Evolutionary conservation across 2,888 invertebrate species (phyloP).

Genomic region (Lycaena phlaeas): DNA sequence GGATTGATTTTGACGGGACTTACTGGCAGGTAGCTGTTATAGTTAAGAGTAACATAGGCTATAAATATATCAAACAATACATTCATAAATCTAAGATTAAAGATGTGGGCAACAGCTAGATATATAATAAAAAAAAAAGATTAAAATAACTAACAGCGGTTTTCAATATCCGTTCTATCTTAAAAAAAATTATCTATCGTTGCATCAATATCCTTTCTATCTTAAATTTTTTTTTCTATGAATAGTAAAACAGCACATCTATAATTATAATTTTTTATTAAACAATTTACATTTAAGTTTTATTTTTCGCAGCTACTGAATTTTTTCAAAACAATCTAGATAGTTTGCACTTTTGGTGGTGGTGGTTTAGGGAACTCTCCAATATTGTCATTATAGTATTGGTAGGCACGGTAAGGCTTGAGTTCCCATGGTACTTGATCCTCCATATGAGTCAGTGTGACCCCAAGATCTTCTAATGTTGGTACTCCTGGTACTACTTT

Average conservation of each 20-base stretch:
- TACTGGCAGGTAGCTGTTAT: no score
- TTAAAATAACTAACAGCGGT: no score
- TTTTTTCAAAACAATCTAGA: slow-evolving; percentile 8
- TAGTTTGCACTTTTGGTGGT: slow-evolving; percentile 57
- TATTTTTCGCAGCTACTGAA: not conserved
- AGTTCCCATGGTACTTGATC: slow-evolving; percentile 88
- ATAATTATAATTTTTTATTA: not conserved
- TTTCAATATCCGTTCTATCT: no score
- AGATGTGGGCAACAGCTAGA: no score
- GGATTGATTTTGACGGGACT: no score
- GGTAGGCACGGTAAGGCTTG: slow-evolving; percentile 76
- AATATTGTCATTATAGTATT: slow-evolving; percentile 81
- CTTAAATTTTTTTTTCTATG: no score
- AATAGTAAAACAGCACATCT: not conserved
- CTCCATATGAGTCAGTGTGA: slow-evolving; percentile 83
- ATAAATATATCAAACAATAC: no score
- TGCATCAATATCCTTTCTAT: no score
- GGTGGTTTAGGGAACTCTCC: slow-evolving; percentile 83
- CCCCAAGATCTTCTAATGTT: slow-evolving; percentile 91
- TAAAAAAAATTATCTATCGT: no score
- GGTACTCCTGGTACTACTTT: slow-evolving; percentile 74
- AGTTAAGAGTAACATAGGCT: no score
- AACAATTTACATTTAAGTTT: not conserved
- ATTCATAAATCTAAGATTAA: no score
- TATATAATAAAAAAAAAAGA: no score